Percentiles rank a stretch among this genome's conserved stretches.
Evolutionary conservation across 1,140 invertebrate genomes (phyloP).

Genomic region (Saxidomus purpurata): DNA sequence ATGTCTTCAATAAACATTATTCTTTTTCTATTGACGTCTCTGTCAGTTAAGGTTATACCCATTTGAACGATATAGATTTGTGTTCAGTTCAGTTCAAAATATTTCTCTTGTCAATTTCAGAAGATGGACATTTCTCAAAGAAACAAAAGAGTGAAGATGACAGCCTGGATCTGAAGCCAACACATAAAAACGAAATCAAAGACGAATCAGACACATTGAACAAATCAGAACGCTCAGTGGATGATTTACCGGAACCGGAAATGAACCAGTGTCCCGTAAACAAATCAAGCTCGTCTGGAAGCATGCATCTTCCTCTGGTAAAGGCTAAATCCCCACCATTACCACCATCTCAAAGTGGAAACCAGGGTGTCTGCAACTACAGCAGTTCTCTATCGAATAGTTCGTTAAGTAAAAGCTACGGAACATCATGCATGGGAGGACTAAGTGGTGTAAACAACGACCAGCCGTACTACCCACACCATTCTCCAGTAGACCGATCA

Average conservation of each 20-base stretch:
- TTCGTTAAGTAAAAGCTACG: constrained; percentile 47
- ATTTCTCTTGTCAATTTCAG: too few relatives aligned
- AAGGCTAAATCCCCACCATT: constrained; percentile 63
- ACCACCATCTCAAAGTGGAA: constrained; percentile 3
- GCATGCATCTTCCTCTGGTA: constrained; percentile 45
- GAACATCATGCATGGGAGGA: constrained; percentile 67
- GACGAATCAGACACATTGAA: constrained; percentile 66
- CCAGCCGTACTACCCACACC: constrained; percentile 80
- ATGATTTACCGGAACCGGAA: constrained; percentile 70
- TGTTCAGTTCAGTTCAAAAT: too few relatives aligned
- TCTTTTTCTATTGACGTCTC: too few relatives aligned
- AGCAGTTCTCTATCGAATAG: constrained; percentile 34
- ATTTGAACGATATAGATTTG: too few relatives aligned
- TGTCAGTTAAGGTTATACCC: too few relatives aligned
- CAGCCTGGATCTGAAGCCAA: constrained; percentile 38
- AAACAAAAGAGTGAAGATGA: constrained; percentile 74
- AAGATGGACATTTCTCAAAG: constrained; percentile 65
- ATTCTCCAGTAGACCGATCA: constrained; percentile 73
- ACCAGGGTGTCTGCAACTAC: constrained; percentile 33
- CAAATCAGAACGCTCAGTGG: constrained; percentile 66
- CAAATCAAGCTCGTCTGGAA: constrained; percentile 60
- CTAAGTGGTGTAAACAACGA: constrained; percentile 53
- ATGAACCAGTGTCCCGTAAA: constrained; percentile 70
- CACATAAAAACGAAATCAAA: constrained; percentile 70
- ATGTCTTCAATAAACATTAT: too few relatives aligned